A percentile compares a stretch with the other conserved stretches of the same genome.
These are phyloP conservation scores for Phacellophora camtschatica DNA, from an alignment of 30 jellyfish, hydroid and myxozoan species.

Conservation along the genomic window DNA sequence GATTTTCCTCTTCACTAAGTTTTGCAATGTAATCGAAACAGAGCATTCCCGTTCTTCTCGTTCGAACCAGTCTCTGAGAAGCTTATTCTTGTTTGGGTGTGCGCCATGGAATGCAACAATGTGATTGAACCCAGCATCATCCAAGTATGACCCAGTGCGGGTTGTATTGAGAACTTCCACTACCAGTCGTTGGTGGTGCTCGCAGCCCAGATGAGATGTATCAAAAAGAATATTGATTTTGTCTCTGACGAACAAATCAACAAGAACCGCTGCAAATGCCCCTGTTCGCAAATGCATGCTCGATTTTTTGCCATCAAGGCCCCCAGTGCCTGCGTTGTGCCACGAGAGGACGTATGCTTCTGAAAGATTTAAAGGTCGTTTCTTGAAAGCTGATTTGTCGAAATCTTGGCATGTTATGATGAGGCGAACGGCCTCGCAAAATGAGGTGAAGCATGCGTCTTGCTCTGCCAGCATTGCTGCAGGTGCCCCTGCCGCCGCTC, in stretches of 20 bases:
- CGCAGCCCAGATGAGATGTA: slow-evolving; percentile 45
- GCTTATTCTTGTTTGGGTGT: slow-evolving; percentile 42
- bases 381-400: slow-evolving; percentile 45
- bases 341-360: slow-evolving; percentile 74
- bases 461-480: slow-evolving; percentile 75
- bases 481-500: slow-evolving; percentile 70
- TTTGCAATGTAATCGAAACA: slow-evolving; percentile 58
- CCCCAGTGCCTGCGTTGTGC: slow-evolving; percentile 79
- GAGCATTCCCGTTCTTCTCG: slow-evolving; percentile 68
- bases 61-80: slow-evolving; percentile 67
- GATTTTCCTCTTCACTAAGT: slow-evolving; percentile 61
- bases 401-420: slow-evolving; percentile 60
- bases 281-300: slow-evolving; percentile 80
- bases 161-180: slow-evolving; percentile 48
- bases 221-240: slow-evolving; percentile 54
- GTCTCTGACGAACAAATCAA: slow-evolving; percentile 75
- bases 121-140: slow-evolving; percentile 71
- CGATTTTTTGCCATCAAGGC: slow-evolving; percentile 69
- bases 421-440: slow-evolving; percentile 70
- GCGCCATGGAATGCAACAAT: slow-evolving; percentile 42
- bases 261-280: slow-evolving; percentile 83
- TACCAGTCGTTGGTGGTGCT: slow-evolving; percentile 32
- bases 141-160: slow-evolving; percentile 67
- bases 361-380: slow-evolving; percentile 55
- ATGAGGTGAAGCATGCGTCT: slow-evolving; percentile 62